Conservation (phyloP, 2,888 invertebrate genomes). For the Eupithecia tripunctaria region DNA sequence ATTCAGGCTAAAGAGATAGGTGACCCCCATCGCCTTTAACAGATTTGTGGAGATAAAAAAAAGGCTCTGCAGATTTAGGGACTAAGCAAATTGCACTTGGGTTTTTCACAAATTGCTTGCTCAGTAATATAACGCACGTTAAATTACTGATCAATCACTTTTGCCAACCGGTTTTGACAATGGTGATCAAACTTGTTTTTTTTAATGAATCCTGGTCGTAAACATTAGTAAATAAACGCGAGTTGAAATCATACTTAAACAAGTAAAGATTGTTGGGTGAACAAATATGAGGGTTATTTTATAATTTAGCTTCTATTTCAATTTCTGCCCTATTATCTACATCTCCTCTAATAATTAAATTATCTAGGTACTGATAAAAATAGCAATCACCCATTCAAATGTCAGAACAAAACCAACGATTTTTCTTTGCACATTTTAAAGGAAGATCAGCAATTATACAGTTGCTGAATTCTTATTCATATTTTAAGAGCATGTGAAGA, state of each 20-base stretch:
- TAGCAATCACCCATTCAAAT: neutral
- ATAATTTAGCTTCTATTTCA: neutral
- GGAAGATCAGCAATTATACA: neutral
- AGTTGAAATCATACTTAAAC: no score
- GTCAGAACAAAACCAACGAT: neutral
- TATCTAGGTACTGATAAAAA: constrained; percentile 1
- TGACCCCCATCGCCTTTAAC: neutral
- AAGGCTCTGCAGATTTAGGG: no score
- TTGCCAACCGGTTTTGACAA: no score
- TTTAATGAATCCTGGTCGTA: no score
- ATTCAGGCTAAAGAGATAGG: neutral
- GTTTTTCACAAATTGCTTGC: no score
- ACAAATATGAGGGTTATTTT: neutral
- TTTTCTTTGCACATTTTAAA: neutral
- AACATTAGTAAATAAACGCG: neutral
- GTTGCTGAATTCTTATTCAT: neutral
- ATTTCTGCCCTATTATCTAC: neutral
- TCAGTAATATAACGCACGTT: no score
- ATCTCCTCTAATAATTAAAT: neutral
- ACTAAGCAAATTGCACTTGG: no score
- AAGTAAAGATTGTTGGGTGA: neutral
- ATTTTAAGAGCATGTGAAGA: neutral
- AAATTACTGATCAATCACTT: no score
- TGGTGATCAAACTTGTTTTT: no score
- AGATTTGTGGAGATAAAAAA: neutral